A percentile compares a stretch with the other conserved stretches of the same genome.
Conservation (phyloP, 2,888 invertebrate genomes). For the Incurvaria masculella region DNA sequence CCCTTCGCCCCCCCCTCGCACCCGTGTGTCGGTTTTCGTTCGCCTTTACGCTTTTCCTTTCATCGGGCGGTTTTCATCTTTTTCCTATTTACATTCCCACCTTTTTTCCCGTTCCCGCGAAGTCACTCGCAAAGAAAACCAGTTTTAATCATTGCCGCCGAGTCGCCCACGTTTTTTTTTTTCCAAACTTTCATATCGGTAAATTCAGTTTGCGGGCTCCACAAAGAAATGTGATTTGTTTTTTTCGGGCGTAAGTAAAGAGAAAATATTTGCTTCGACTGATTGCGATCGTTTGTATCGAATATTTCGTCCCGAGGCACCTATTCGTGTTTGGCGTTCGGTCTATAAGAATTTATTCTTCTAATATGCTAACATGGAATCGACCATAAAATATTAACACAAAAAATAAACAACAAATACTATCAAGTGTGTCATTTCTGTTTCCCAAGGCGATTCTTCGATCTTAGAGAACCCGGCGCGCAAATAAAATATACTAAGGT, state of each 20-base stretch:
- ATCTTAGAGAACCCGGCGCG: too few relatives aligned
- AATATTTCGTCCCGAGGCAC: neutral
- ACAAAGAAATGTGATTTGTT: neutral
- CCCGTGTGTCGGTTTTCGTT: too few relatives aligned
- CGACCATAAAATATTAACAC: too few relatives aligned
- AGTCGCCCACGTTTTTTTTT: neutral
- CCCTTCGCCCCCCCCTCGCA: too few relatives aligned
- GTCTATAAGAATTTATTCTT: too few relatives aligned
- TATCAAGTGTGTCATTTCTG: too few relatives aligned
- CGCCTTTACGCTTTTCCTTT: neutral
- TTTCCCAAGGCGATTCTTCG: too few relatives aligned
- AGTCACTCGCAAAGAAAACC: neutral
- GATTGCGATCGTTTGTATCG: neutral
- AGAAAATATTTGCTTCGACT: neutral
- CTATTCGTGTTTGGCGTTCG: too few relatives aligned
- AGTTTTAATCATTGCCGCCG: neutral
- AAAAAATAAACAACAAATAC: too few relatives aligned
- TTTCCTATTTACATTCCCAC: neutral
- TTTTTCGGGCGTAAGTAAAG: neutral
- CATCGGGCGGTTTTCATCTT: neutral
- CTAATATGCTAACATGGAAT: too few relatives aligned
- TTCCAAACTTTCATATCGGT: neutral
- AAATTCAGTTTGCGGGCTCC: neutral
- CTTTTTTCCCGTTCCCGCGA: neutral
- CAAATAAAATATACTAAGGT: too few relatives aligned